Base-by-base conservation (phyloP, 2,888 invertebrate genomes). In the Trichacis sp. region DNA sequence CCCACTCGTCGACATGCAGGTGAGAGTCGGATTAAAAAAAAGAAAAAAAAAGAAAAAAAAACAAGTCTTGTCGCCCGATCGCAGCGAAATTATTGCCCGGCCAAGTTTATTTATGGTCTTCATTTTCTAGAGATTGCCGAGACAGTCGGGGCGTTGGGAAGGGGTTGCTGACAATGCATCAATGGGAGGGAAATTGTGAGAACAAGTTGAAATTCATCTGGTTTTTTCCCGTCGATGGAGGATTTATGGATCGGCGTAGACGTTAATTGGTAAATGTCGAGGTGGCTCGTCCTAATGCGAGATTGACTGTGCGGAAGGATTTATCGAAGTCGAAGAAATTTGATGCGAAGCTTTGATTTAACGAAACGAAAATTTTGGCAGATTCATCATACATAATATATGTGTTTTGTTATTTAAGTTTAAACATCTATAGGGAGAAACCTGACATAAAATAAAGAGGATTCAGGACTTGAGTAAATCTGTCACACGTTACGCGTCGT, bases 71-170 rank as follows among this genome's bases (percentile, higher is more conserved):
- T 75, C 70, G 73, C 68, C 68, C 76, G 73, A 77, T 77, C 74
- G 76, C 69, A 70, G 68, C 73, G 78, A 73, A 78, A 79, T 79
- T 78, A 78, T 80, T 79, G 79, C 73, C 71, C 76, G 74, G 68
- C 72, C 74, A 74, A 67, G 73, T 73, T 80, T 80, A 80, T 80
- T 80, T 80, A 80, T 79, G 73, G 79, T 71, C 70, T 79, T 79
- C 77, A 79, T 79, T 78, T 77, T 76, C 68, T 65, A 29, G 63
- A 69, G 65, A 69, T 65, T 65, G 68, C 63, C 48, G 48, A 47
- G 29, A 12, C 2, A 19, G 33, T 8, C 2, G 2, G 33, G n/a
- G 33, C 11, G n/a, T 3, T 2, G 33, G 40, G 62, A 48, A 56
- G 45, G 56, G 57, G 54, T 46, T 48, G 55, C 42, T 58, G 50